A percentile compares a stretch with the other conserved stretches of the same genome.
Evolutionary conservation across 2,888 invertebrate species (phyloP).

Genomic region (Ectemnius continuus): DNA sequence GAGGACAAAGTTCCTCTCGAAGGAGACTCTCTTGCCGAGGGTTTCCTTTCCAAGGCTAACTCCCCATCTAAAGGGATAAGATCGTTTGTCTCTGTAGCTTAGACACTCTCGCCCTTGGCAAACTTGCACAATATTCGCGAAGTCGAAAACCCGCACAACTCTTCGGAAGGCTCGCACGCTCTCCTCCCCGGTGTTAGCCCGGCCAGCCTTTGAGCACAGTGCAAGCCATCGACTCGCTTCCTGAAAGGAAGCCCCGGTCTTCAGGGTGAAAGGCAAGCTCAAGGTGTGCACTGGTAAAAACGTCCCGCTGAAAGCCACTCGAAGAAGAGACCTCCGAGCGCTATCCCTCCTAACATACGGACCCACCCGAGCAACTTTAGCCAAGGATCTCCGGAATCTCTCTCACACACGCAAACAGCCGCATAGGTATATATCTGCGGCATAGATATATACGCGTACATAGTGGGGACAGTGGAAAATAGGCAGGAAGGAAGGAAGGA

Average conservation of each 20-base stretch:
- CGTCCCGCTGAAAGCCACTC: conserved; percentile 28
- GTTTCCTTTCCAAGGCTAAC: conserved; percentile 24
- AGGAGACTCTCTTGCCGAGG: conserved; percentile 7
- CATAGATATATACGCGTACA: no score
- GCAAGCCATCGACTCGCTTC: not conserved
- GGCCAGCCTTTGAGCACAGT: not conserved
- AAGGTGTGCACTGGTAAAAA: conserved; percentile 13
- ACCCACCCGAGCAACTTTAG: not conserved
- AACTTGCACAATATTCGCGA: conserved; percentile 50
- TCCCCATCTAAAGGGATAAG: conserved; percentile 20
- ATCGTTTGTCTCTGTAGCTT: conserved; percentile 13
- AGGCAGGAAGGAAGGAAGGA: conserved; percentile 5
- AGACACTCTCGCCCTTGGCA: conserved; percentile 41
- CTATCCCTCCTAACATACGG: not conserved
- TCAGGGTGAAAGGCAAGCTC: not conserved
- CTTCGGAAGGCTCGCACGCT: conserved; percentile 35
- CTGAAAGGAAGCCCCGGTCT: conserved; percentile 5
- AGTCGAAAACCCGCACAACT: conserved; percentile 30
- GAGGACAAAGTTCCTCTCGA: conserved; percentile 17
- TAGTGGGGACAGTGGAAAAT: no score
- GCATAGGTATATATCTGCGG: no score
- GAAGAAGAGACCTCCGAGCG: conserved; percentile 11
- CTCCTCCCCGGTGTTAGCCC: not conserved
- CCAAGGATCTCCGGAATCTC: not conserved
- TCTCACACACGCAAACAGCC: not conserved